A percentile compares a stretch with the other conserved stretches of the same genome.
Evolutionary conservation across 1,140 invertebrate species (phyloP).

Genomic region (Neodiprion virginianus): DNA sequence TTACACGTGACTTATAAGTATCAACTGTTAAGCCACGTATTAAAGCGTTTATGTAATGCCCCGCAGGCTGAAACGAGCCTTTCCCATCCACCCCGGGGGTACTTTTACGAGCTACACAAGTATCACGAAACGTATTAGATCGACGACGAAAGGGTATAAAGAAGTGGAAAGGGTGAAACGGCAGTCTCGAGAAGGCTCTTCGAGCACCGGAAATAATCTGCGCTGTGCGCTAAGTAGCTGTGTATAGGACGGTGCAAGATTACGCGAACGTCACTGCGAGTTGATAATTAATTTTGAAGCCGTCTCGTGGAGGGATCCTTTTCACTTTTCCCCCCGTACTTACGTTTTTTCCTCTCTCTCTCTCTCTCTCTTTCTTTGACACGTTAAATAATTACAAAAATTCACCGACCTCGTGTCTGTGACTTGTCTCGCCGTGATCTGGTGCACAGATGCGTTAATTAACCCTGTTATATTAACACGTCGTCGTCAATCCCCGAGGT

Average conservation of each 20-base stretch:
- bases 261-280: neutral
- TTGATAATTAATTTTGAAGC: neutral
- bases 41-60: constrained; percentile 48
- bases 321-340: too few relatives aligned
- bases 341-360: too few relatives aligned
- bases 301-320: too few relatives aligned
- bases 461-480: too few relatives aligned
- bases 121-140: constrained; percentile 5
- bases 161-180: neutral
- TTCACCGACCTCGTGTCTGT: too few relatives aligned
- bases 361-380: too few relatives aligned
- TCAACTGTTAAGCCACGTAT: constrained; percentile 54
- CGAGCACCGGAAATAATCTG: neutral
- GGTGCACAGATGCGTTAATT: too few relatives aligned
- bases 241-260: neutral
- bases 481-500: too few relatives aligned
- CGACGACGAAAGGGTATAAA: neutral
- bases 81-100: neutral
- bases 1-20: constrained; percentile 56
- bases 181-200: neutral
- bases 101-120: neutral
- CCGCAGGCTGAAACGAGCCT: constrained; percentile 12
- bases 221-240: neutral
- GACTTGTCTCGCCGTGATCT: too few relatives aligned
- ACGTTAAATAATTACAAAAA: too few relatives aligned